A percentile compares a stretch with the other conserved stretches of the same genome.
phyloP scores from a whole-genome alignment of 2,888 invertebrate genomes.

The Agapostemon virescens region DNA sequence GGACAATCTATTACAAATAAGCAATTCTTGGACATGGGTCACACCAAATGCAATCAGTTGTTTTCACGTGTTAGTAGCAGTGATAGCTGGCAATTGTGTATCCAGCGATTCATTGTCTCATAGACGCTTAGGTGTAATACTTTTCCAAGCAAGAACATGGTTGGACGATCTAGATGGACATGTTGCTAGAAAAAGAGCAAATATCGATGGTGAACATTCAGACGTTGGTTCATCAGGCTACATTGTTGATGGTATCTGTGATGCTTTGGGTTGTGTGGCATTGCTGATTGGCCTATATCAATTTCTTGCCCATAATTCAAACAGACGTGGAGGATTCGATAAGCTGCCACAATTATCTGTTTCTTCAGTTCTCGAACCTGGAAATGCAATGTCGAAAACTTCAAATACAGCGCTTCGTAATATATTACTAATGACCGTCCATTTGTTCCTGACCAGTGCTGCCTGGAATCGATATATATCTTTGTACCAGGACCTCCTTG shows the following conservation, averaged over 20 bases:
- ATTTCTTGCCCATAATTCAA: constrained; percentile 88
- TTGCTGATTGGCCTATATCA: constrained; percentile 86
- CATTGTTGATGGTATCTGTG: constrained; percentile 91
- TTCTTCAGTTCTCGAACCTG: constrained; percentile 46
- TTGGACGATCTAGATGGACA: constrained; percentile 93
- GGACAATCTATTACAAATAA: constrained; percentile 86
- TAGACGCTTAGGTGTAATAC: constrained; percentile 87
- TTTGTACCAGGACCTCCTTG: constrained; percentile 88
- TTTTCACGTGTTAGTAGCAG: constrained; percentile 89
- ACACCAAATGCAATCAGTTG: constrained; percentile 93
- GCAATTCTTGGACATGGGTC: constrained; percentile 83
- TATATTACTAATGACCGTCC: constrained; percentile 85
- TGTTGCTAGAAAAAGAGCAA: constrained; percentile 89
- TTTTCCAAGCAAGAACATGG: constrained; percentile 91
- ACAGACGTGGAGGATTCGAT: constrained; percentile 88
- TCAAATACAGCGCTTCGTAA: constrained; percentile 83
- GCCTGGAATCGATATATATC: constrained; percentile 93
- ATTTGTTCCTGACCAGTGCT: constrained; percentile 87
- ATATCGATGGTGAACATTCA: constrained; percentile 89
- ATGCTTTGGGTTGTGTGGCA: constrained; percentile 88
- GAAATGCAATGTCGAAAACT: constrained; percentile 71
- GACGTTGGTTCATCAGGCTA: constrained; percentile 91
- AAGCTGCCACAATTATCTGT: constrained; percentile 81
- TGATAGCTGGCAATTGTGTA: constrained; percentile 88
- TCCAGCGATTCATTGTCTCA: constrained; percentile 87